phyloP scores from a whole-genome alignment of 2,113 vertebrate genomes.

The Chroicocephalus ridibundus region DNA sequence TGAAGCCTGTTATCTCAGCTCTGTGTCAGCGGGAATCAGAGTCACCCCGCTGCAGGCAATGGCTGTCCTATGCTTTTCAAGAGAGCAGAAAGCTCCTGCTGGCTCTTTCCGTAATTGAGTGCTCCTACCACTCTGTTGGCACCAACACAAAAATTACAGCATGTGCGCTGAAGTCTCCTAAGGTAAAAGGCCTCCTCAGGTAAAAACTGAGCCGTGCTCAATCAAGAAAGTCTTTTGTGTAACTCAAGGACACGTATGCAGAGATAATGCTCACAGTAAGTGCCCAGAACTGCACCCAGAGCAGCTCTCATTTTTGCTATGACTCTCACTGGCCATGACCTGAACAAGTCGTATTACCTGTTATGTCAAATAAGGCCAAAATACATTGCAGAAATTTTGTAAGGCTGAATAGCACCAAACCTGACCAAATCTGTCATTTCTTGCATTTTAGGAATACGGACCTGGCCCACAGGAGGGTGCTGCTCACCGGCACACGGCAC shows the following conservation, averaged over 20 bases:
- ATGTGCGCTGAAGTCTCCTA: background rate
- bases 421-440: background rate
- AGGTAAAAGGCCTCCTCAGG: conserved; percentile 31
- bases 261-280: background rate
- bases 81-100: background rate
- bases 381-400: accelerated
- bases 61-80: background rate
- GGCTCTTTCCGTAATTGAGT: accelerated
- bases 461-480: background rate
- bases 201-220: background rate
- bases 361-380: background rate
- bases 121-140: background rate
- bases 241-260: background rate
- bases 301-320: background rate
- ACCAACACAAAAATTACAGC: background rate
- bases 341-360: background rate
- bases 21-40: background rate
- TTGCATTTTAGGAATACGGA: background rate
- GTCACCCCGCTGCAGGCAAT: background rate
- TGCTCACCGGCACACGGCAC: background rate
- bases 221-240: background rate
- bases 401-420: background rate
- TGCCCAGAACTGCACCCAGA: background rate
- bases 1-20: background rate
- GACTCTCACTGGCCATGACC: background rate